Conservation (phyloP, 2,113 vertebrate species). For the Diadophis punctatus region DNA sequence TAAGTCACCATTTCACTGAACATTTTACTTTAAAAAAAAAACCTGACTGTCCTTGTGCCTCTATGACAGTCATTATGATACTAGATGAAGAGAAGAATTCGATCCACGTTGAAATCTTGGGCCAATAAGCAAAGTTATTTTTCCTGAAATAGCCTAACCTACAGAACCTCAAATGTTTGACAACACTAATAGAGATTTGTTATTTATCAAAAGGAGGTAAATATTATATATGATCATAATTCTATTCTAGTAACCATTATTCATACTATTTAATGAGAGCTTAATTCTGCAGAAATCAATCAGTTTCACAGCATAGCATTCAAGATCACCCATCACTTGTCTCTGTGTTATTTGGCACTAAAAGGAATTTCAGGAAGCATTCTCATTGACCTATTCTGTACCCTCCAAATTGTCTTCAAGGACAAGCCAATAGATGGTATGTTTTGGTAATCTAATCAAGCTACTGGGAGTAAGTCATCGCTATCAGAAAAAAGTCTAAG, state of each 20-base stretch:
- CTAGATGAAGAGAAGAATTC: not conserved
- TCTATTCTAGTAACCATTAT: not conserved
- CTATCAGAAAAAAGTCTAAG: not conserved
- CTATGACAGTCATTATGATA: not conserved
- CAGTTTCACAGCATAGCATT: not conserved
- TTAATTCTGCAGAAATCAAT: not conserved
- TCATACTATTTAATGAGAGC: not conserved
- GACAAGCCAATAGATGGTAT: not conserved
- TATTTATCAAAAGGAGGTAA: not conserved
- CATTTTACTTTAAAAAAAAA: not conserved
- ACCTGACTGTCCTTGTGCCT: not conserved
- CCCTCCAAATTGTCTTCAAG: not conserved
- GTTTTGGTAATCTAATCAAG: not conserved
- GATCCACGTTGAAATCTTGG: not conserved
- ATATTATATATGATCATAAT: not conserved
- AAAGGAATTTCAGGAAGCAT: not conserved
- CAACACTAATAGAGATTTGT: not conserved
- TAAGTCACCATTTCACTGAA: not conserved
- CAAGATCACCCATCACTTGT: not conserved
- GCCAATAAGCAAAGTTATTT: not conserved
- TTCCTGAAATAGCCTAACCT: not conserved
- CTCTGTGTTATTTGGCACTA: not conserved
- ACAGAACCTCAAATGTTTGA: not conserved
- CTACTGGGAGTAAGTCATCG: not conserved
- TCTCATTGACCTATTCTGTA: not conserved